Conservation (phyloP, 2,888 invertebrate genomes). For the Thecophora atra region DNA sequence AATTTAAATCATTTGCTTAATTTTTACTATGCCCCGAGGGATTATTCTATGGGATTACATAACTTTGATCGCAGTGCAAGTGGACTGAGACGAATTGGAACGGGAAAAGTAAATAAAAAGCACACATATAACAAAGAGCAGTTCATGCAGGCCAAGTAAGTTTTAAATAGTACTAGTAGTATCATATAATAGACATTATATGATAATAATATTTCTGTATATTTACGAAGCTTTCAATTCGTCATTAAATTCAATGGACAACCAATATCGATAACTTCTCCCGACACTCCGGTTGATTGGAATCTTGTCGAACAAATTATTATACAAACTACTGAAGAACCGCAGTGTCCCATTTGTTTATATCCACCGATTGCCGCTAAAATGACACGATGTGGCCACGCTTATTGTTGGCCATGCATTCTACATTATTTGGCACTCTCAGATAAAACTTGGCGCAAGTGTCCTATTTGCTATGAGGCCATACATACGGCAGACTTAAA, state of each 20-base stretch:
- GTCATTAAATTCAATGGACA: conserved; percentile 85
- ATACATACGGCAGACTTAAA: conserved; percentile 84
- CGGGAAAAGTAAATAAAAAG: conserved; percentile 47
- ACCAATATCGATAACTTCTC: conserved; percentile 77
- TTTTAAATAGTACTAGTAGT: conserved; percentile 33
- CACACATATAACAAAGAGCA: conserved; percentile 92
- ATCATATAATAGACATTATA: neutral
- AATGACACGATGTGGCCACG: conserved; percentile 93
- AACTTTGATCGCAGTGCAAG: conserved; percentile 47
- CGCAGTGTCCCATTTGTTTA: conserved; percentile 92
- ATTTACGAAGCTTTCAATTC: conserved; percentile 84
- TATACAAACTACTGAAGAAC: conserved; percentile 73
- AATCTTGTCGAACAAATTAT: conserved; percentile 89
- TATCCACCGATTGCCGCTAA: conserved; percentile 87
- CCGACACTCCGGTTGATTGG: conserved; percentile 93
- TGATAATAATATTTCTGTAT: conserved; percentile 15
- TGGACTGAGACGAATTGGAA: conserved; percentile 34
- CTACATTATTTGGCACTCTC: conserved; percentile 89
- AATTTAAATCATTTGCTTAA: conserved; percentile 94
- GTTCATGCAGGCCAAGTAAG: conserved; percentile 93
- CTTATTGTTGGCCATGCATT: conserved; percentile 95
- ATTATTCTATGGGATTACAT: conserved; percentile 52
- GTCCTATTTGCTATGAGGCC: conserved; percentile 92
- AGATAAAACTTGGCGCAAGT: conserved; percentile 83
- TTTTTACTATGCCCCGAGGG: conserved; percentile 82